Evolutionary conservation across 2,113 vertebrate genomes (phyloP), one percentile per base, ranked within the genome.

Genomic region (Clarias macrocephalus): DNA sequence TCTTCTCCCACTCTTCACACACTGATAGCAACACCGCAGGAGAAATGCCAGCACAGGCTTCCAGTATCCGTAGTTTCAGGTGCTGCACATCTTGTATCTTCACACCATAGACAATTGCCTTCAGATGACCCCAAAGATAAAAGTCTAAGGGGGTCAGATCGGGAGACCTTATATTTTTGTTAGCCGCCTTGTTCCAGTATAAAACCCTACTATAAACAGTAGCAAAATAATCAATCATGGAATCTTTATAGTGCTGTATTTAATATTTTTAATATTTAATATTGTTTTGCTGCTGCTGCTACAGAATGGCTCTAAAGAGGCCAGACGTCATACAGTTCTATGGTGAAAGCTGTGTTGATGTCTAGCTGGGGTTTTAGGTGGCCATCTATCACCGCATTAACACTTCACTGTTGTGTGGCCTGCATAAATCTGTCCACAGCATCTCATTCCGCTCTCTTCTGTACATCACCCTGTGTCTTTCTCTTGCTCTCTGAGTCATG

Each of bases 381-480:
- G 80, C 37, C 79, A 73, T 60, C 54, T 52, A 72, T 87, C 85
- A 73, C 19, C 7, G 52, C n/a, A 62, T 85, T 72, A 59, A 42
- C 23, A 48, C 83, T 57, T 59, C 28, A 68, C 42, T 62, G 62
- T 42, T 76, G 37, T 75, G 48, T 72, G 48, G 82, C 57, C 82
- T 84, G 28, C 48, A 84, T 84, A 77, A 77, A 85, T 79, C 84
- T 62, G 73, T 30, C 57, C 19, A 18, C 57, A 37, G 66, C 18
- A 9, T 63, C 42, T 52, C 80, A 75, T 66, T 65, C 57, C 83
- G 48, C 11, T 65, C 37, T 73, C 70, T 52, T 59, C 62, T 83
- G 48, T 48, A 25, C 57, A 30, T 75, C 63, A 62, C 52, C 33
- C 16, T 30, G n/a, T 37, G 28, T 84, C 48, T 66, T n/a, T 75